Base-by-base conservation (phyloP, 1,140 invertebrate genomes). In the honey bee (Apis mellifera) region DNA sequence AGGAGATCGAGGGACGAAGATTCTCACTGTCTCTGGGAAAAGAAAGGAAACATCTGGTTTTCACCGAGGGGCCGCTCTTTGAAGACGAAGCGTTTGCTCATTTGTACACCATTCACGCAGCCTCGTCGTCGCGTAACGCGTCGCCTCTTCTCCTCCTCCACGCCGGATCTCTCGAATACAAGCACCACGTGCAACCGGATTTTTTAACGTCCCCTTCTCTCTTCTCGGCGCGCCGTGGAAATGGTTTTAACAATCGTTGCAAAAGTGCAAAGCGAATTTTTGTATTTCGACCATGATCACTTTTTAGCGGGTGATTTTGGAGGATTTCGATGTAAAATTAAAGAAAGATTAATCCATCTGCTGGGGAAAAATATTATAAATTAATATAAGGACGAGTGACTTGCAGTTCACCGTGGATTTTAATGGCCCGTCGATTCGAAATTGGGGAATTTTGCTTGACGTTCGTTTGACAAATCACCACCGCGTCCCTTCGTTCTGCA, bases 41-140 rank as follows among this genome's bases (percentile, higher is more conserved):
- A 71, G 75, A 78, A 78, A 71, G 76, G 21, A 15, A 75, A 75
- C 72, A 84, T 86, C 78, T 84, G 77, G 77, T n/a, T n/a, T n/a
- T n/a, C n/a, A n/a, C n/a, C n/a, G n/a, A n/a, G 60, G 17, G 59
- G 60, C 60, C 52, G 26, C 82, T 84, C 82, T 84, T 84, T 62
- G 76, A 75, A 71, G 42, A 23, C 48, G 59, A 57, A 26, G 17
- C 66, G 54, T 85, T 78, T 83, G 78, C 81, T 86, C 84, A 71
- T 86, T 86, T 84, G 76, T 80, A 84, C 65, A 65, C 65, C 65
- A 77, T 77, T 82, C 80, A 69, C 48, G 52, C 74, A 1, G 26
- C 48, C 12, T n/a, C 26, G 23, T 54, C 62, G 66, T 60, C 75
- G 81, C 68, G 48, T 54, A 54, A 52, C 48, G 68, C 68, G 15